Conservation (phyloP, 2,113 vertebrate species). For the Pongo abelii region DNA sequence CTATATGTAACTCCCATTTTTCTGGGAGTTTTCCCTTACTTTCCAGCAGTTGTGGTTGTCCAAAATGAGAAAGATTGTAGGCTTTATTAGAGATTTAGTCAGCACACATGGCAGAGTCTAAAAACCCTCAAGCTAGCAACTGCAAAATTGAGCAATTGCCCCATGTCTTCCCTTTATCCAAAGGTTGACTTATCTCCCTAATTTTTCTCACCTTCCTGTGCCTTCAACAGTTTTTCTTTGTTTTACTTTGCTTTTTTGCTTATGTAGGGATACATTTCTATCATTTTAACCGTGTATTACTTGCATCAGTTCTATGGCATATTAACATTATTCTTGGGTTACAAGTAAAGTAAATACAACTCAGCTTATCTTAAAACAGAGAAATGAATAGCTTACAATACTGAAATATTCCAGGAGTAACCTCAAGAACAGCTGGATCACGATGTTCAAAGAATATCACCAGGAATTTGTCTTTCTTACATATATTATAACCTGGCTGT, state of each 20-base stretch:
- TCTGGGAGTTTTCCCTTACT: neutral
- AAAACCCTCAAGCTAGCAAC: neutral
- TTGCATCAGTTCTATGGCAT: neutral
- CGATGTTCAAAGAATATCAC: neutral
- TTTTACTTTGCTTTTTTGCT: neutral
- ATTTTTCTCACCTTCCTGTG: neutral
- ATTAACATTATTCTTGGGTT: neutral
- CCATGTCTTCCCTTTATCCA: neutral
- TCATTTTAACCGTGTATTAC: neutral
- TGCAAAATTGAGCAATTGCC: neutral
- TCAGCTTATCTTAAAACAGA: neutral
- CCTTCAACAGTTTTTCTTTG: neutral
- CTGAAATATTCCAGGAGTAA: neutral
- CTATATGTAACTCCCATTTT: neutral
- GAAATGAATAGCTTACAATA: neutral
- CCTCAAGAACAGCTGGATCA: neutral
- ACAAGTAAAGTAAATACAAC: neutral
- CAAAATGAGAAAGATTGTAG: neutral
- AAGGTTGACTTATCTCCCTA: neutral
- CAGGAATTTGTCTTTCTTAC: neutral
- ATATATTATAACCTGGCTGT: neutral
- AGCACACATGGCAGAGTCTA: neutral
- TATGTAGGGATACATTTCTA: neutral
- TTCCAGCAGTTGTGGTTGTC: neutral
- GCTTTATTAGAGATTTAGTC: neutral